Percentiles rank a stretch among this genome's conserved stretches.
Evolutionary conservation across 2,888 invertebrate genomes (phyloP).

Genomic region (Arge pagana): DNA sequence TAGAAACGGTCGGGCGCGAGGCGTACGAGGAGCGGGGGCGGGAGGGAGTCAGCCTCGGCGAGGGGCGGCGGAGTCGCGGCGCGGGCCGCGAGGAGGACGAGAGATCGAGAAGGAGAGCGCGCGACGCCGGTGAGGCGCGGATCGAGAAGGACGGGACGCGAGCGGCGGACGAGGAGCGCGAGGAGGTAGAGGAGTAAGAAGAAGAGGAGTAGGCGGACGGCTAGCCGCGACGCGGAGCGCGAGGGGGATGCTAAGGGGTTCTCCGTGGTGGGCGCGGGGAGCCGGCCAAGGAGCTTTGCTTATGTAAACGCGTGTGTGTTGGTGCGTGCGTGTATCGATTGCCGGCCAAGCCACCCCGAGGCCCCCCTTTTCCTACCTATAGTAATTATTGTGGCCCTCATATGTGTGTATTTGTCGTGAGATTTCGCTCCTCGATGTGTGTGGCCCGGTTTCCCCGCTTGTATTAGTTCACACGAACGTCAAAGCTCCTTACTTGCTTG

Average conservation of each 20-base stretch:
- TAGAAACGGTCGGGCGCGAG: conserved; percentile 54
- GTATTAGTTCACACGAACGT: conserved; percentile 26
- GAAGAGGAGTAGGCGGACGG: conserved; percentile 24
- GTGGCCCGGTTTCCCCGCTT: conserved; percentile 6
- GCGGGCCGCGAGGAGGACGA: conserved; percentile 26
- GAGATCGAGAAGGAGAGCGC: conserved; percentile 18
- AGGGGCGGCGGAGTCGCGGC: conserved; percentile 28
- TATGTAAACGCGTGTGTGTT: conserved; percentile 51
- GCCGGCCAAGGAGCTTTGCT: conserved; percentile 54
- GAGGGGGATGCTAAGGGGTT: conserved; percentile 42
- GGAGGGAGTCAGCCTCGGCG: conserved; percentile 29
- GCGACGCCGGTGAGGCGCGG: conserved; percentile 28
- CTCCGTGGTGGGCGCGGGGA: conserved; percentile 36
- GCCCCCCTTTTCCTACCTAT: conserved; percentile 40
- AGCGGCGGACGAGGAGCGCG: conserved; percentile 23
- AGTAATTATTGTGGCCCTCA: conserved; percentile 53
- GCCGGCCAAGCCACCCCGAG: conserved; percentile 50
- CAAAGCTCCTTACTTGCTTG: conserved; percentile 49
- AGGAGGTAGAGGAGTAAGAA: too few relatives aligned
- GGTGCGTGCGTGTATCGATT: conserved; percentile 56
- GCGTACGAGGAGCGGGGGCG: too few relatives aligned
- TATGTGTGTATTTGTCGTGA: conserved; percentile 54
- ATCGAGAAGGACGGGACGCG: conserved; percentile 21
- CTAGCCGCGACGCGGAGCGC: conserved; percentile 29
- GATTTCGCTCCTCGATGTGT: conserved; percentile 41